Percentiles rank a stretch among this genome's conserved stretches.
Evolutionary conservation across 2,113 vertebrate species (phyloP).

Genomic region (Corythornis cristatus): DNA sequence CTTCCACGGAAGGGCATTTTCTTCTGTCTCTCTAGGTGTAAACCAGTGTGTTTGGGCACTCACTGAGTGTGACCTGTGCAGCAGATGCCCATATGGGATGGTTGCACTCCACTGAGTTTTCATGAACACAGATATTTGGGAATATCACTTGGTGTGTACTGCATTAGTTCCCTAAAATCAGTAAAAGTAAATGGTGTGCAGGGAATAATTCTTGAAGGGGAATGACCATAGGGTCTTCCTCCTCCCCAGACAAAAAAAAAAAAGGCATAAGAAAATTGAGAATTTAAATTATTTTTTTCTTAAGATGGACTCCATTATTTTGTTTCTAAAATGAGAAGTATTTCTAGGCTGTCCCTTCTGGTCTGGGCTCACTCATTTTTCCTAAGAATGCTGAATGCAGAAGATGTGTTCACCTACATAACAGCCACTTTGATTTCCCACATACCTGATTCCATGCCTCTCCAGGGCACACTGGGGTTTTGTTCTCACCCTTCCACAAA

Average conservation of each 20-base stretch:
- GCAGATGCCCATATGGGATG: neutral
- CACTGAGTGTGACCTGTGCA: neutral
- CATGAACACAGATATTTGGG: neutral
- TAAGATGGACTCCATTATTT: neutral
- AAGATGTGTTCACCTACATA: neutral
- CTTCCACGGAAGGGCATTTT: neutral
- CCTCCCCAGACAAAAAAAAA: neutral
- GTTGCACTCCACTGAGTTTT: neutral
- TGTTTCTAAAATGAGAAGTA: neutral
- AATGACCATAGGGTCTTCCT: neutral
- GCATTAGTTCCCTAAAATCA: neutral
- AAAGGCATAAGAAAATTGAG: neutral
- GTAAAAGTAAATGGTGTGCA: neutral
- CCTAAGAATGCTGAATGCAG: neutral
- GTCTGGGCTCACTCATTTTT: neutral
- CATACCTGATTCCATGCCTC: neutral
- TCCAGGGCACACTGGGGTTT: neutral
- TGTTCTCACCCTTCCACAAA: neutral
- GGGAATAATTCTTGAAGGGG: neutral
- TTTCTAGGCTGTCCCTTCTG: neutral
- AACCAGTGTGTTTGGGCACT: neutral
- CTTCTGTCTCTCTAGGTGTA: neutral
- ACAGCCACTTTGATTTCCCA: neutral
- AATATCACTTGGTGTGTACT: neutral
- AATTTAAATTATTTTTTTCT: neutral